Base-by-base conservation (phyloP, 2,888 invertebrate genomes). In the Holacanthella duospinosa region DNA sequence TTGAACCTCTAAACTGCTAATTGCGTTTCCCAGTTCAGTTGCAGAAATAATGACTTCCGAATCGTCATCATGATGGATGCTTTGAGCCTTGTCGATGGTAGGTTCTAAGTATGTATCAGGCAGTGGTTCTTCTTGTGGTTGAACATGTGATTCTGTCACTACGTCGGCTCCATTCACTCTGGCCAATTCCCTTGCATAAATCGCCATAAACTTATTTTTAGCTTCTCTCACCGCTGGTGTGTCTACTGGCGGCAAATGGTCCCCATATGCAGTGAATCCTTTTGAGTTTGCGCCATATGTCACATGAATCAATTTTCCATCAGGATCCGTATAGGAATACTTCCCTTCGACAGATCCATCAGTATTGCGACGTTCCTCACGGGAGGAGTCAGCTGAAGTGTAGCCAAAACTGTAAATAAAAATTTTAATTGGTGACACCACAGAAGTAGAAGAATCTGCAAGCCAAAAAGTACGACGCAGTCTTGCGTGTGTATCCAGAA, bases 271-370 rank as follows among this genome's bases (percentile, higher is more conserved):
- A 4, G 28, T 28, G 24, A 58, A 58, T 19, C 58, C 58, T 21
- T 58, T 58, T 21, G 29, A 6, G 25, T 58, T 36, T 36, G 58
- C 58, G 4, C 27, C 28, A 24, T 58, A 58, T 6, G 25, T 24
- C 19, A 58, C 58, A n/a, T 58, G 29, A 43, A 58, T 24, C 4
- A 58, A 9, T 58, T 58, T 28, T 9, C 58, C 58, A 21, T 58
- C 36, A 4, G 58, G 58, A 24, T 58, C 21, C 6, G 36, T 58
- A 36, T 58, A 58, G 2, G 58, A 29, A 24, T 58, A 58, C 29
- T 58, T 58, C 16, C 58, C 58, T 29, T 24, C 21, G 4, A 58
- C 58, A 3, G 29, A 29, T 4, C 58, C 58, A 43, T 58, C 58
- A 28, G 25, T 6, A 43, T 58, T 4, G 12, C 58, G 58, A n/a